Conservation (phyloP, 2,797 vertebrate genomes). For the Hippocampus kuda region DNA sequence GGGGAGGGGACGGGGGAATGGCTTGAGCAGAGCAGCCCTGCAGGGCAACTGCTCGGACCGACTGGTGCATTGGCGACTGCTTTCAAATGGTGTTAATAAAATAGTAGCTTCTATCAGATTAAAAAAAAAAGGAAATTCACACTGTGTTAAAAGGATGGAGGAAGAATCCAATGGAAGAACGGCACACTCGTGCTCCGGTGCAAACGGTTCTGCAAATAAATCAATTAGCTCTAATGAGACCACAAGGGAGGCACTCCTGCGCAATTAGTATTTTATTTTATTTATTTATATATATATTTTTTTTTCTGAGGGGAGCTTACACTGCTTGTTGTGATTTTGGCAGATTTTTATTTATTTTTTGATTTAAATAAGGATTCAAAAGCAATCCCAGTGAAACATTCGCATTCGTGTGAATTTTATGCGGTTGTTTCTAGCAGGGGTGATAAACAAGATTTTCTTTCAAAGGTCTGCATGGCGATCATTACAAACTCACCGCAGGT, state of each 20-base stretch:
- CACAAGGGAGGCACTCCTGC: slow-evolving; percentile 31
- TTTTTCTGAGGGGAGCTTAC: slow-evolving; percentile 12
- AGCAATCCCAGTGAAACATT: slow-evolving; percentile 16
- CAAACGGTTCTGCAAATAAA: slow-evolving; percentile 29
- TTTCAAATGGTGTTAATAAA: slow-evolving; percentile 13
- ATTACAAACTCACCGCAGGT: slow-evolving; percentile 6
- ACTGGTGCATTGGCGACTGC: slow-evolving; percentile 5
- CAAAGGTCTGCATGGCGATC: not conserved
- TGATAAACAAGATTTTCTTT: not conserved
- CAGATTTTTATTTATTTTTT: slow-evolving; percentile 24
- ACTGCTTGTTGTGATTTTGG: slow-evolving; percentile 23
- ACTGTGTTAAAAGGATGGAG: not conserved
- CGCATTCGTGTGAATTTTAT: slow-evolving; percentile 22
- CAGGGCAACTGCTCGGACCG: slow-evolving; percentile 8
- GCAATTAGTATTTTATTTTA: slow-evolving; percentile 9
- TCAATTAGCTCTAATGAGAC: slow-evolving; percentile 40
- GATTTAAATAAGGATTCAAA: slow-evolving; percentile 5
- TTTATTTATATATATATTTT: not conserved
- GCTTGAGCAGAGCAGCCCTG: not conserved
- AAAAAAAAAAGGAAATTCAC: not conserved
- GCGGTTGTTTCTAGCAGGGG: slow-evolving; percentile 10
- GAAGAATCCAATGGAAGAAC: not conserved
- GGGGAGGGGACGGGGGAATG: no score
- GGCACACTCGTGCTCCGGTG: not conserved
- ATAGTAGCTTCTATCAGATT: slow-evolving; percentile 2